Base-by-base conservation (phyloP, 2,888 invertebrate genomes). In the Parapristionchus giblindavisi region DNA sequence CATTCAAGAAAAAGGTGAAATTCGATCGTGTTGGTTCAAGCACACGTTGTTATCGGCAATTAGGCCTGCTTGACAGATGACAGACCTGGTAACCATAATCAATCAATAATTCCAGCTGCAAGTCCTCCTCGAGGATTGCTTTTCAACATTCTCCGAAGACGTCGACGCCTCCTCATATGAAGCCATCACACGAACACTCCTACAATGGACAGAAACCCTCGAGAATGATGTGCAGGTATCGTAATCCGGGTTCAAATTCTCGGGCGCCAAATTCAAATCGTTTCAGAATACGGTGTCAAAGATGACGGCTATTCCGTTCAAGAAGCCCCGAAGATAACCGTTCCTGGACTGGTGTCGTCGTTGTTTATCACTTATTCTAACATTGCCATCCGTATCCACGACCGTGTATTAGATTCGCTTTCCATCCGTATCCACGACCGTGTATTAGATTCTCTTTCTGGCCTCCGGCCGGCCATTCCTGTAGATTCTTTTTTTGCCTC, bases 71-170 rank as follows among this genome's bases (percentile, higher is more conserved):
- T n/a, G n/a, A n/a, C n/a, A n/a, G n/a, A 48, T 14, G 11, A 48
- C 21, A 48, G 14, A 48, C 48, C 14, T 48, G 48, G 21, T 11
- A 48, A 21, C 11, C 48, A 21, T 21, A n/a, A n/a, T n/a, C 32
- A 3, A 38, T 24, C n/a, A 17, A 11, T 27, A 40, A 60, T 78
- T 79, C 75, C 71, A 85, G 85, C 68, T 87, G 36, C 81, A 85
- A 84, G 77, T 77, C 1, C 80, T 86, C 3, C 78, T 87, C 32
- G 86, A 87, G 43, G 80, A 81, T 17, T 87, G 85, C 40, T 87
- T 86, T 76, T 75, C 81, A 2, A 78, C 85, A 27, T 87, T 87
- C 76, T 58, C 79, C 21, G 70, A 78, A 17, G 79, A 84, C 40
- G 85, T 87, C 38, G 83, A 87, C 70, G 78, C 79, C 24, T 72